Percentiles rank a stretch among this genome's conserved stretches.
These are phyloP conservation scores for Aspidapion aeneum DNA, from an alignment of 2,888 invertebrate genomes.

Conservation along the genomic window DNA sequence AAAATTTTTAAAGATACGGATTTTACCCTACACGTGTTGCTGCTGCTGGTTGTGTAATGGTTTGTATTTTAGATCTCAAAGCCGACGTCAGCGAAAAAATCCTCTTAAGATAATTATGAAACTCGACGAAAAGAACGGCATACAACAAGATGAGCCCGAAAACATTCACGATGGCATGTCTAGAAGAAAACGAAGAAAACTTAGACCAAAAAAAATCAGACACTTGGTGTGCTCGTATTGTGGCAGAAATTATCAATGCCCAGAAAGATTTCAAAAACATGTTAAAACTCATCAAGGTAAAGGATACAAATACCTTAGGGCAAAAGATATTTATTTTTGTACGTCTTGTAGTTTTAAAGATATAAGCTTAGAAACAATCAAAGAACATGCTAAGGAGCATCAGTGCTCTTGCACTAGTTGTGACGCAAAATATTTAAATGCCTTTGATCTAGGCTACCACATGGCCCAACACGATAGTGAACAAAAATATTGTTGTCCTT, in stretches of 20 bases:
- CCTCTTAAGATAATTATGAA: too few species aligned
- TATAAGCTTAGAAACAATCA: constrained; percentile 25
- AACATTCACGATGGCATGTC: too few species aligned
- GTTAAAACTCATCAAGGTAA: neutral
- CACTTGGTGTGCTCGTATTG: neutral
- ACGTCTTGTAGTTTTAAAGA: neutral
- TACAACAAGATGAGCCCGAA: too few species aligned
- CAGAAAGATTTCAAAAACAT: neutral
- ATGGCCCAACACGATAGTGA: constrained; percentile 38
- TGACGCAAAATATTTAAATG: constrained; percentile 36
- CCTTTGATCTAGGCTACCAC: constrained; percentile 41
- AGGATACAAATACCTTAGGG: neutral
- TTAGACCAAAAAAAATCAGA: too few species aligned
- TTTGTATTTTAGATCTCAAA: too few species aligned
- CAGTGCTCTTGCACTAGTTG: constrained; percentile 40
- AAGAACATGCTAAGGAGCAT: constrained; percentile 31
- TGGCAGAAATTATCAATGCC: neutral
- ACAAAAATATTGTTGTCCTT: constrained; percentile 37
- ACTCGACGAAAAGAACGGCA: too few species aligned
- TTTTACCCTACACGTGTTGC: too few species aligned
- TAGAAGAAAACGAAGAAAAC: too few species aligned
- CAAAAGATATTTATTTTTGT: neutral
- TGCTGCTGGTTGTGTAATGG: too few species aligned
- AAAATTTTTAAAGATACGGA: too few species aligned
- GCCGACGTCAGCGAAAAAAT: too few species aligned